Evolutionary conservation across 35 echinoderm and acorn worm species (phyloP).

Genomic region (Nesometra sesokonis): DNA sequence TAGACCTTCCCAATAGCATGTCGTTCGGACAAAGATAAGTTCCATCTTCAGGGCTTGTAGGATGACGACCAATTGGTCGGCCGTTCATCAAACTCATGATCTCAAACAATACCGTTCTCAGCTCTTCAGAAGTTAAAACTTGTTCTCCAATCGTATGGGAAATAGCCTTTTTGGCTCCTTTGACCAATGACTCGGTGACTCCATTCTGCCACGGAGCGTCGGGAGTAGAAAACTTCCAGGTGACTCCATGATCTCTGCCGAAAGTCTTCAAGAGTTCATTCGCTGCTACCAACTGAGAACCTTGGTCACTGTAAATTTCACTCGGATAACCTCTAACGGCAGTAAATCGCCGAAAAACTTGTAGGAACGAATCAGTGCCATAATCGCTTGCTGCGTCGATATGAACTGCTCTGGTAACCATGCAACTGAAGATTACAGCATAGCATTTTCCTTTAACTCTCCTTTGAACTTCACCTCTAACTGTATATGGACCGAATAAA

Average conservation of each 20-base stretch:
- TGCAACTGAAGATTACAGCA: constrained; percentile 29
- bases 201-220: no score
- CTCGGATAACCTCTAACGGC: constrained; percentile 29
- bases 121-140: no score
- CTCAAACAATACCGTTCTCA: no score
- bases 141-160: no score
- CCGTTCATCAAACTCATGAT: no score
- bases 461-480: constrained; percentile 30
- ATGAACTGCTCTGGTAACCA: constrained; percentile 32
- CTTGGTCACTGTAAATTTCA: constrained; percentile 34
- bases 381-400: constrained; percentile 21
- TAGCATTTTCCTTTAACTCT: constrained; percentile 34
- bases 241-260: constrained; percentile 9
- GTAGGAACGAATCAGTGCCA: constrained; percentile 16
- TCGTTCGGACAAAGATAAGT: no score
- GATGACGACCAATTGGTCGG: no score
- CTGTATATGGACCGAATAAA: constrained; percentile 37
- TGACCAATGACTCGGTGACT: no score
- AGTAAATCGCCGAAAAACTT: constrained; percentile 21
- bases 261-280: constrained; percentile 3
- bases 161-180: no score
- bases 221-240: constrained; percentile 38
- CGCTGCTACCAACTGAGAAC: constrained; percentile 24
- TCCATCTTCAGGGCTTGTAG: no score
- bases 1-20: no score